Base-by-base conservation (phyloP, 2,888 invertebrate genomes). In the Mactromeris polynyma region DNA sequence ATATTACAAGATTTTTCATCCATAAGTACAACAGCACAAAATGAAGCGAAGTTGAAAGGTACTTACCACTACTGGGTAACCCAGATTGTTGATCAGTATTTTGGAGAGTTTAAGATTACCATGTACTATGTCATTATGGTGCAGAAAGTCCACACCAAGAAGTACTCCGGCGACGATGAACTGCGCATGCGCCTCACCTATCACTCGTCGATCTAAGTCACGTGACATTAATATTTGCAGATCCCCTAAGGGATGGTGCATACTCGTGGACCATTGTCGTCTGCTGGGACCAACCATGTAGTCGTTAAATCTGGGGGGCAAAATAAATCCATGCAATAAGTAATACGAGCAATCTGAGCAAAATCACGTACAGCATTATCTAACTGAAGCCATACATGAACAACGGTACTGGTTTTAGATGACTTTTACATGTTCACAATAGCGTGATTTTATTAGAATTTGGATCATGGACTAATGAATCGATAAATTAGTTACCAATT, bases 31-130 rank as follows among this genome's bases (percentile, higher is more conserved):
- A 26, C 64, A 64, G n/a, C 11, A 11, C 1, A 69, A 69, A 2
- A 31, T n/a, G n/a, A n/a, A n/a, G n/a, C n/a, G n/a, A n/a, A n/a
- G 17, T 36, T n/a, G 17, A 87, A 36, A 33, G 11, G 17, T 64
- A 73, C 84, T 58, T 86, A 92, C 92, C 87, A 92, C 54, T 9
- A 92, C 91, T 7, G 92, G 92, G 36, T 88, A 92, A 46, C 92
- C 92, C 19, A 88, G 80, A 36, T 85, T 84, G 31, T 90, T 89
- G 26, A 92, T 83, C 40, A 92, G 85, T 19, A 92, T 64, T 78
- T 92, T 92, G 21, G 91, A 92, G n/a, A 91, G 91, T 31, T 91
- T 89, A 11, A 92, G 86, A 79, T 92, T 92, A 38, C 92, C 92
- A 78, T 92, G 92, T 3, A 91, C 86, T 33, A 92, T 90, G 7